Conservation (phyloP, 2,797 vertebrate species). For the Poliocrania exsul region DNA sequence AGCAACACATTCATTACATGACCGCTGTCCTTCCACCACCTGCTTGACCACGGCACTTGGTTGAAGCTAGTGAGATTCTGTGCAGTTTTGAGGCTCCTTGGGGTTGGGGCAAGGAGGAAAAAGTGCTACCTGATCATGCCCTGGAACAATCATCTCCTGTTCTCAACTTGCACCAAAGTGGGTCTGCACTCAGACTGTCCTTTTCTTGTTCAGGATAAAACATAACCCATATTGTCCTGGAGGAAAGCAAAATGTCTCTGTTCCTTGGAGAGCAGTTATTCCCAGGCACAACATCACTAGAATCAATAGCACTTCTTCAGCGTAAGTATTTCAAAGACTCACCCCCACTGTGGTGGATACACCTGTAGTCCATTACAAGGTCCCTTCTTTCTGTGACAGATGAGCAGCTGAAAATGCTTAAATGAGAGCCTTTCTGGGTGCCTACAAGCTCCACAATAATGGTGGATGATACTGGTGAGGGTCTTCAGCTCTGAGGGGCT, state of each 20-base stretch:
- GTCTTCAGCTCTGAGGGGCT: too few relatives aligned
- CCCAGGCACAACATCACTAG: background rate
- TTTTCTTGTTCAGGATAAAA: background rate
- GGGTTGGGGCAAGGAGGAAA: background rate
- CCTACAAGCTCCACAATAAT: background rate
- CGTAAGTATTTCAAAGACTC: background rate
- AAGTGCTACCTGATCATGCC: background rate
- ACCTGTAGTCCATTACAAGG: background rate
- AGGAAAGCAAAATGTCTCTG: background rate
- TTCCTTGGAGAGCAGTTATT: background rate
- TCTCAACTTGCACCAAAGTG: background rate
- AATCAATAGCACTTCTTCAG: background rate
- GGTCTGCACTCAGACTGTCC: background rate
- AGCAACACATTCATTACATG: rapidly evolving
- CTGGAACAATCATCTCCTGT: background rate
- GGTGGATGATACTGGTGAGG: too few relatives aligned
- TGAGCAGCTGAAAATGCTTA: background rate
- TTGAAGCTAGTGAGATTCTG: background rate
- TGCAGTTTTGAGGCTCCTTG: background rate
- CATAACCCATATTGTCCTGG: background rate
- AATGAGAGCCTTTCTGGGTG: background rate
- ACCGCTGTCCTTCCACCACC: background rate
- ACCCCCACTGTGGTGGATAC: background rate
- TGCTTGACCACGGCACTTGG: rapidly evolving
- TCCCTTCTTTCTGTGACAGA: background rate